Base-by-base conservation (phyloP, 1,140 invertebrate genomes). In the Trissolcus basalis region DNA sequence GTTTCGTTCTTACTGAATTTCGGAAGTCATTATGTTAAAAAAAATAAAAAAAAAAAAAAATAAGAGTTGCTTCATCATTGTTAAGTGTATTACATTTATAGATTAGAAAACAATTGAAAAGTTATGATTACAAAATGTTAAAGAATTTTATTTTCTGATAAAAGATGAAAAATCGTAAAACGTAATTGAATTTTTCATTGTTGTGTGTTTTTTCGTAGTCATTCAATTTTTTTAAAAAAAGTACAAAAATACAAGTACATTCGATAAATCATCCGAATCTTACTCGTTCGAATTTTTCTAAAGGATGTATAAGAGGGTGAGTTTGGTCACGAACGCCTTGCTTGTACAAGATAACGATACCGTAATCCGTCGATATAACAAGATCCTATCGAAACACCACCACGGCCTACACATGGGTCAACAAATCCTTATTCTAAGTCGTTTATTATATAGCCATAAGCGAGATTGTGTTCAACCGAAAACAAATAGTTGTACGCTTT, bases 11-110 rank as follows among this genome's bases (percentile, higher is more conserved):
- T 44, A 49, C 60, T 64, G 47, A 77, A 78, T 81, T 81, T 79
- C 67, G 63, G 47, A 79, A 69, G 69, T 82, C 74, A 83, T 79
- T 80, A n/a, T n/a, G n/a, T n/a, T n/a, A n/a, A n/a, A n/a, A n/a
- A n/a, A n/a, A n/a, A n/a, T n/a, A n/a, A n/a, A n/a, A n/a, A n/a
- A n/a, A n/a, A n/a, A n/a, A n/a, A n/a, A n/a, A n/a, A n/a, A n/a
- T n/a, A n/a, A n/a, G n/a, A n/a, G n/a, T n/a, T n/a, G n/a, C n/a
- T n/a, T n/a, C n/a, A n/a, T n/a, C n/a, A n/a, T n/a, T n/a, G n/a
- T n/a, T n/a, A n/a, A n/a, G n/a, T n/a, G n/a, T n/a, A n/a, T n/a
- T n/a, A n/a, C n/a, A n/a, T n/a, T n/a, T n/a, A n/a, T n/a, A n/a
- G n/a, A n/a, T n/a, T n/a, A n/a, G n/a, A n/a, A n/a, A n/a, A n/a